These are phyloP conservation scores for Pelvicachromis taeniatus DNA, from an alignment of 2,113 vertebrate genomes.

Conservation along the genomic window DNA sequence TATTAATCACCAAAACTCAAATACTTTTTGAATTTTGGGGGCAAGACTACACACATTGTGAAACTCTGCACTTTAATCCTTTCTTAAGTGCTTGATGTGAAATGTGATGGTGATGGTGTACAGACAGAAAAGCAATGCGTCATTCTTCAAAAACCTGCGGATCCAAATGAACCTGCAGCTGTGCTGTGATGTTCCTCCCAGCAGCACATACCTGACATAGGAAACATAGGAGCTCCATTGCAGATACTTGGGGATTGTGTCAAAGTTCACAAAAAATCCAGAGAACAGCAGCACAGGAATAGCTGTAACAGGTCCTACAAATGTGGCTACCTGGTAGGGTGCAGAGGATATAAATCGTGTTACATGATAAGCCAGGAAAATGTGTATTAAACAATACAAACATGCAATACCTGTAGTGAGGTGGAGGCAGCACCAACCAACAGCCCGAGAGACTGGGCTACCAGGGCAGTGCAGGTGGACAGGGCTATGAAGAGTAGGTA, in stretches of 20 bases:
- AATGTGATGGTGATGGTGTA: background rate
- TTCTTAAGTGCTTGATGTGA: background rate
- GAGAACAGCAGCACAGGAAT: slow-evolving; percentile 97
- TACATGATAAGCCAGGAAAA: background rate
- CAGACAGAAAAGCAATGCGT: background rate
- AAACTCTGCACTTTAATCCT: background rate
- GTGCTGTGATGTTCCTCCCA: background rate
- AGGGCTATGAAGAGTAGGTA: slow-evolving; percentile 93
- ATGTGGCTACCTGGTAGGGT: slow-evolving; percentile 86
- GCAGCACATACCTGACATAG: slow-evolving; percentile 85
- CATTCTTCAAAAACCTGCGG: background rate
- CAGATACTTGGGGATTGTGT: slow-evolving; percentile 96
- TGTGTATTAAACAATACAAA: background rate
- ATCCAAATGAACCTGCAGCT: background rate
- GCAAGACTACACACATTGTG: background rate
- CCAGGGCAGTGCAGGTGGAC: slow-evolving; percentile 85
- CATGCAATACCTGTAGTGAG: slow-evolving; percentile 82
- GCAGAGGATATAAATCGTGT: background rate
- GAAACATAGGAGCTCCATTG: slow-evolving; percentile 97
- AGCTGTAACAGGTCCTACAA: slow-evolving; percentile 90
- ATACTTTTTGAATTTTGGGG: background rate
- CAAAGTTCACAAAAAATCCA: slow-evolving; percentile 97
- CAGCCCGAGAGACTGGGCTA: slow-evolving; percentile 92
- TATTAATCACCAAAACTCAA: background rate
- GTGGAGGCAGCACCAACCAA: slow-evolving; percentile 92